These are phyloP conservation scores for Itoplectis maculator DNA, from an alignment of 2,888 invertebrate species.

Conservation along the genomic window DNA sequence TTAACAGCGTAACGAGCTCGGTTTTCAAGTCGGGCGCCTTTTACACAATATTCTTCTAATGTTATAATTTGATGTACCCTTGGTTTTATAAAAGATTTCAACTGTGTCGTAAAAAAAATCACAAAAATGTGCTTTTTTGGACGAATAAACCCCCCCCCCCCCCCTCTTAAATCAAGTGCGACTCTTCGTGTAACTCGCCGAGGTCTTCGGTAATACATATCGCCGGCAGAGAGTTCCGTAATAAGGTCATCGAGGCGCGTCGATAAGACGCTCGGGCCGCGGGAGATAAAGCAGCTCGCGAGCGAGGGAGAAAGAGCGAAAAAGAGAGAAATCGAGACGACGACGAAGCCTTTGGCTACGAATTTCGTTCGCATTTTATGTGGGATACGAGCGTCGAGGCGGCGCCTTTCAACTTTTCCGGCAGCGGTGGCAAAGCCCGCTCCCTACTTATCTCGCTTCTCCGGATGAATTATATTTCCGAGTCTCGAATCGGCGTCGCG, in stretches of 20 bases:
- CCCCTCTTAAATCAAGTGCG: constrained; percentile 1
- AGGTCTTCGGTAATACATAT: constrained; percentile 35
- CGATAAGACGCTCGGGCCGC: constrained; percentile 61
- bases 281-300: constrained; percentile 49
- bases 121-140: too few relatives aligned
- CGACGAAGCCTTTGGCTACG: constrained; percentile 46
- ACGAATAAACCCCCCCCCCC: background rate
- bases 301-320: background rate
- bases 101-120: too few relatives aligned
- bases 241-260: constrained; percentile 44
- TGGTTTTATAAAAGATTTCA: too few relatives aligned
- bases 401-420: constrained; percentile 54
- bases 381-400: constrained; percentile 29
- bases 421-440: background rate
- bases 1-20: too few relatives aligned
- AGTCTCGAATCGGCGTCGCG: background rate
- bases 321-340: constrained; percentile 22
- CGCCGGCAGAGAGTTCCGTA: constrained; percentile 43
- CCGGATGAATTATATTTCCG: background rate
- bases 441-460: constrained; percentile 16
- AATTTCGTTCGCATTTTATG: constrained; percentile 43
- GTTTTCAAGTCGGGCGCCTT: too few relatives aligned
- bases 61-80: too few relatives aligned
- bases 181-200: constrained; percentile 7
- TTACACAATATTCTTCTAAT: too few relatives aligned